Evolutionary conservation across 92 coral and sea anemone genomes (phyloP).

Genomic region (Pocillopora meandrina): DNA sequence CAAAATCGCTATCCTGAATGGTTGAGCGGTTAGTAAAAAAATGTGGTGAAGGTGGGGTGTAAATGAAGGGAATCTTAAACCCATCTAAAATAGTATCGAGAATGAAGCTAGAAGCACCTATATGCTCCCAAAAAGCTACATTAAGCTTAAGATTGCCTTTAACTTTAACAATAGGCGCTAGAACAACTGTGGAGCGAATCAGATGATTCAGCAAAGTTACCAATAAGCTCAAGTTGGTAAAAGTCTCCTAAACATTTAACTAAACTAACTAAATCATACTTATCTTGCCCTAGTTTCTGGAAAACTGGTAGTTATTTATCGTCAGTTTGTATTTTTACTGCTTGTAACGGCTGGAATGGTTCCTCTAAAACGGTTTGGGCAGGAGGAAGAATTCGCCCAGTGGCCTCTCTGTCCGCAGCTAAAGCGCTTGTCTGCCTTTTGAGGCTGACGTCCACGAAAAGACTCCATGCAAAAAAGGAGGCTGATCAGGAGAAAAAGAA

Average conservation of each 20-base stretch:
- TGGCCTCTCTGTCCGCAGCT: slow-evolving; percentile 47
- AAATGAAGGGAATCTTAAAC: background rate
- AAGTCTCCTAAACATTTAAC: slow-evolving; percentile 15
- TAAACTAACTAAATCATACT: slow-evolving; percentile 22
- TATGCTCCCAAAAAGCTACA: slow-evolving; percentile 19
- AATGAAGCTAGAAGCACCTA: slow-evolving; percentile 21
- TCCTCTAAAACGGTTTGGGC: slow-evolving; percentile 31
- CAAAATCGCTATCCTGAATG: slow-evolving; percentile 41
- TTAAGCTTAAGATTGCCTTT: slow-evolving; percentile 2
- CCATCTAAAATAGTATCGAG: slow-evolving; percentile 10
- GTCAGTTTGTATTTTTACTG: slow-evolving; percentile 8
- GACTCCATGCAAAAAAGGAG: slow-evolving; percentile 8
- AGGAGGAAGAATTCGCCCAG: slow-evolving; percentile 42
- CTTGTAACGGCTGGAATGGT: slow-evolving; percentile 16
- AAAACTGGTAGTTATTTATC: too few species aligned
- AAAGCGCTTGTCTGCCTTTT: slow-evolving; percentile 35
- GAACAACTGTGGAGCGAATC: slow-evolving; percentile 13
- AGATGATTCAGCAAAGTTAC: slow-evolving; percentile 27
- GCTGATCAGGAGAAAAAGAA: background rate
- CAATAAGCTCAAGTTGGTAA: slow-evolving; percentile 18
- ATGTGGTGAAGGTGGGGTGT: too few species aligned
- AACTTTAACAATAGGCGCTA: background rate
- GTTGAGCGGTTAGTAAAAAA: slow-evolving; percentile 39
- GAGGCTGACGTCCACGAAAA: slow-evolving; percentile 36
- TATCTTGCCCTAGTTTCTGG: slow-evolving; percentile 42